Conservation (phyloP, 2,113 vertebrate genomes). For the Castor canadensis region DNA sequence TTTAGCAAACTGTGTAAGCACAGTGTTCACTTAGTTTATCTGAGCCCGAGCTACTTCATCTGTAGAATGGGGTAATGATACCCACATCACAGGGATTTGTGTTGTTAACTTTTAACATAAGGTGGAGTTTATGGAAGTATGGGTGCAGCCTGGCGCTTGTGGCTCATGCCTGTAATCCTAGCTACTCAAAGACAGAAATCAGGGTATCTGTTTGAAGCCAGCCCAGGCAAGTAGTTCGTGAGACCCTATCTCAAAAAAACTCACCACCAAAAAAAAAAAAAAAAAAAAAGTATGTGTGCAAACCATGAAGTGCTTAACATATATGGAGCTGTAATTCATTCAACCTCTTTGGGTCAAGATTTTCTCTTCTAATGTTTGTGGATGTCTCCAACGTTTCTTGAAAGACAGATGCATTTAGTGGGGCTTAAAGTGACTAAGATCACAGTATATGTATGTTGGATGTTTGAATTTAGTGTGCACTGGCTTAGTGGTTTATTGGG, state of each 20-base stretch:
- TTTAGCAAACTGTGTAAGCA: background rate
- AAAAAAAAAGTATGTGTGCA: background rate
- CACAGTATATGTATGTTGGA: background rate
- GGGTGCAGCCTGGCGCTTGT: no score
- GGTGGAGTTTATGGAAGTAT: background rate
- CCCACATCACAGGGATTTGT: background rate
- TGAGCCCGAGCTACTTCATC: background rate
- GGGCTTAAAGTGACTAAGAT: background rate
- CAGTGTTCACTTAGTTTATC: background rate
- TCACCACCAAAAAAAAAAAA: no score
- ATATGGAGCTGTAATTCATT: background rate
- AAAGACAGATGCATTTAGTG: background rate
- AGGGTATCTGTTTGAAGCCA: no score
- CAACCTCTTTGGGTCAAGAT: background rate
- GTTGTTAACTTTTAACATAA: background rate
- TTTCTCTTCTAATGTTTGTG: background rate
- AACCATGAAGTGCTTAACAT: background rate
- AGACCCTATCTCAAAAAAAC: no score
- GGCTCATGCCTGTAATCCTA: no score
- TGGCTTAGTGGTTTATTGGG: background rate
- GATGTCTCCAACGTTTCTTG: background rate
- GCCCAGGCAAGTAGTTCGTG: no score
- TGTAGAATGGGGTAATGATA: background rate
- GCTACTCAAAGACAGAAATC: no score
- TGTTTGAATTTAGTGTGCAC: background rate